Evolutionary conservation across 1,140 invertebrate genomes (phyloP), one percentile per base, ranked within the genome.

Genomic region (Rhagoletis zephyria): DNA sequence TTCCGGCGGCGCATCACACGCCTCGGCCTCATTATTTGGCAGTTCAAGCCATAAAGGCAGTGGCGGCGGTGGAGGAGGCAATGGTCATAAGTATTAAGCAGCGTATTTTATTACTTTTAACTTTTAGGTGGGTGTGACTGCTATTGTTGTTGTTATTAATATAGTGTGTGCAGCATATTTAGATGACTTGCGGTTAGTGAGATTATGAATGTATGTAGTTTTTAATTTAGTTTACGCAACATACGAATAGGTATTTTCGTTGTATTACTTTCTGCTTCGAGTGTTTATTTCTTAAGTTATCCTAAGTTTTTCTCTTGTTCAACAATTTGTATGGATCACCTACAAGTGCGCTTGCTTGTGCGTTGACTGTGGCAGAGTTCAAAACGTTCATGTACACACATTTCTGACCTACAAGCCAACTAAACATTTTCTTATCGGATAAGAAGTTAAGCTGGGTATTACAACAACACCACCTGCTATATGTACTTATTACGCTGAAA

Each of bases 1-100:
- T 45, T 90, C 90, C 3, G 90, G 91, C 7, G 92, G 92, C 0
- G 90, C 91, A 10, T 92, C 91, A 4, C 89, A 90, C 42, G 92
- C 91, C 10, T 90, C 91, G 6, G 87, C 89, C 6, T 89, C 89
- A 0, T 77, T 91, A 1, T 91, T 92, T n/a, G 90, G 90, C 88
- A 92, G 91, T 89, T 92, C 91, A 63, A 88, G 91, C 40, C 90
- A 90, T 88, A 91, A 90, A 90, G 89, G 90, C 65, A 61, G 65
- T 77, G 87, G 89, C 67, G 30, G 89, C n/a, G 63, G 81, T 48
- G 87, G 67, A 10, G 74, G 48, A 3, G 48, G 48, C 42, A 48
- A 48, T 7, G 64, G 64, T 0, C 74, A 81, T 9, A 56, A 81
- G 74, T 42, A 81, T 81, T 81, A 59, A 81, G 64, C 9, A n/a